Conservation (phyloP, 2,888 invertebrate genomes). For the Cepaea hortensis region DNA sequence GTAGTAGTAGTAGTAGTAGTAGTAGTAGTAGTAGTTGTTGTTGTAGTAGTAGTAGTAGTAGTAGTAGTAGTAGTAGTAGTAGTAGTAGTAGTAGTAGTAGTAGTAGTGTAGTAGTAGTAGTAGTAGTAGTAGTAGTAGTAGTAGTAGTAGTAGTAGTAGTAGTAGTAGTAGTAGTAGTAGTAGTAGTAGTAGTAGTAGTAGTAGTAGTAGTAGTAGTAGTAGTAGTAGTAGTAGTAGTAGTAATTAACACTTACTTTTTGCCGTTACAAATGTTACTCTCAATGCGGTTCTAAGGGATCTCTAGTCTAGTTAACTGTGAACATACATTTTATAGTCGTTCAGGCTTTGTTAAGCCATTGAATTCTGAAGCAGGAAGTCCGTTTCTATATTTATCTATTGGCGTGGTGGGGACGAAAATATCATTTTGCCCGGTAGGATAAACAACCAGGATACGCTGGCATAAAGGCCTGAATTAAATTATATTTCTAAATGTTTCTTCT, state of each 20-base stretch:
- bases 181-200: conserved; percentile 36
- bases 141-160: conserved; percentile 3
- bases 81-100: conserved; percentile 43
- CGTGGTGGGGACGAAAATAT: too few species aligned
- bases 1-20: conserved; percentile 41
- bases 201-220: conserved; percentile 30
- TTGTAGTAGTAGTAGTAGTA: conserved; percentile 36
- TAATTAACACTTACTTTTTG: background rate
- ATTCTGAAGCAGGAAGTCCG: too few species aligned
- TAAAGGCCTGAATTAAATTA: too few species aligned
- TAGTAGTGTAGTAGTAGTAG: conserved; percentile 26
- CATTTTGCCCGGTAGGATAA: too few species aligned
- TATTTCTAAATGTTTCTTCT: background rate
- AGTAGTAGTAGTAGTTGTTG: conserved; percentile 39
- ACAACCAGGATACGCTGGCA: too few species aligned
- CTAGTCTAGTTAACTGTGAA: too few species aligned
- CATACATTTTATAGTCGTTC: too few species aligned
- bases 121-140: background rate
- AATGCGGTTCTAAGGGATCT: too few species aligned
- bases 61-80: conserved; percentile 44
- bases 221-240: background rate
- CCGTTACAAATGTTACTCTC: too few species aligned
- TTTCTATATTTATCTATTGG: too few species aligned
- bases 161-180: background rate
- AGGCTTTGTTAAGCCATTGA: too few species aligned